Percentiles rank a stretch among this genome's conserved stretches.
These are phyloP conservation scores for Criorhina ranunculi DNA, from an alignment of 2,888 invertebrate species.

Conservation along the genomic window DNA sequence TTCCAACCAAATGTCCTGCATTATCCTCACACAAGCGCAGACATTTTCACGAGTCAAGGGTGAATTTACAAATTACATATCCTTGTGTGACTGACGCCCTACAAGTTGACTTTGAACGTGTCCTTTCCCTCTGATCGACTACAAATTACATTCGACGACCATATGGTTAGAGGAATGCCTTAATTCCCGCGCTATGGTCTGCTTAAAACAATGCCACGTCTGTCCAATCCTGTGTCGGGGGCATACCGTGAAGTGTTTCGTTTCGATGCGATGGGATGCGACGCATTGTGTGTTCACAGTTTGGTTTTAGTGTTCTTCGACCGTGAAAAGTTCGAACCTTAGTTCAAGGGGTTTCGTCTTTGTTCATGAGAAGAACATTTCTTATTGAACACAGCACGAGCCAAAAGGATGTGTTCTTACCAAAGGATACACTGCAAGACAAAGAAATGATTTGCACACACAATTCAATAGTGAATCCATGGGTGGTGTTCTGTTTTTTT, in stretches of 20 bases:
- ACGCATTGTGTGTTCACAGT: conserved; percentile 35
- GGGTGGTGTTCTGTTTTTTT: conserved; percentile 48
- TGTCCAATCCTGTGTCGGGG: conserved; percentile 53
- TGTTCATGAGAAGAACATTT: conserved; percentile 29
- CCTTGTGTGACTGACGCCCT: conserved; percentile 20
- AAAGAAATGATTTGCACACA: conserved; percentile 30
- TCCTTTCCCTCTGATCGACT: conserved; percentile 24
- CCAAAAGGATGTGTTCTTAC: conserved; percentile 51
- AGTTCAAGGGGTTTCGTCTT: conserved; percentile 56
- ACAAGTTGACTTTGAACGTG: conserved; percentile 25
- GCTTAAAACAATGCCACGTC: conserved; percentile 71
- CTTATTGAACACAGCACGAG: conserved; percentile 69
- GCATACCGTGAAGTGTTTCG: conserved; percentile 72
- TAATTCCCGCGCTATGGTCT: conserved; percentile 72
- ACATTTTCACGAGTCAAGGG: conserved; percentile 23
- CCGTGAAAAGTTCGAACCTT: conserved; percentile 66
- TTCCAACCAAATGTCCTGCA: conserved; percentile 37
- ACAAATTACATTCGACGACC: conserved; percentile 41
- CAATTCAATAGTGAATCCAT: conserved; percentile 41
- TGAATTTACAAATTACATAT: conserved; percentile 1
- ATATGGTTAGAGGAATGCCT: conserved; percentile 59
- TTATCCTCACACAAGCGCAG: conserved; percentile 8
- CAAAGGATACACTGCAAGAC: conserved; percentile 19
- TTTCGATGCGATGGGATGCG: conserved; percentile 20
- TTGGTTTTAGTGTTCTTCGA: conserved; percentile 45